Percentiles rank a stretch among this genome's conserved stretches.
These are phyloP conservation scores for Cotesia vestalis DNA, from an alignment of 1,140 invertebrate genomes.

Conservation along the genomic window DNA sequence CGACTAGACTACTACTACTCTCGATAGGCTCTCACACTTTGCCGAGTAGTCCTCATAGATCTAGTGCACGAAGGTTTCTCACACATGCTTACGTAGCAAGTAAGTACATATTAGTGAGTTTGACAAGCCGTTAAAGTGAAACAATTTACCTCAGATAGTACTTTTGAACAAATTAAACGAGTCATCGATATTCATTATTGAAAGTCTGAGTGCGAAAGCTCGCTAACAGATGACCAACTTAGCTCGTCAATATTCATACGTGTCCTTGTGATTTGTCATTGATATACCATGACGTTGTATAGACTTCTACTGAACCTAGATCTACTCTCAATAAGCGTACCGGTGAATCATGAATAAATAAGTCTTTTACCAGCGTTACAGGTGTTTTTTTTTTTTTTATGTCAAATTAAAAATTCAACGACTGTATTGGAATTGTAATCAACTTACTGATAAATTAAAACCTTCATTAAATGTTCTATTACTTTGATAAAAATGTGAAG, in stretches of 20 bases:
- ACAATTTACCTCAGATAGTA: conserved; percentile 1
- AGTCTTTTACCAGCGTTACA: background rate
- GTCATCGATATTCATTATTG: conserved; percentile 7
- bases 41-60: too few relatives aligned
- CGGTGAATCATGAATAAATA: background rate
- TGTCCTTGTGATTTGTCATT: conserved; percentile 1
- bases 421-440: too few relatives aligned
- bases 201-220: background rate
- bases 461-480: too few relatives aligned
- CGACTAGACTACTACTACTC: too few relatives aligned
- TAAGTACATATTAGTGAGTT: background rate
- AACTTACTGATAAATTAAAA: too few relatives aligned
- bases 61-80: too few relatives aligned
- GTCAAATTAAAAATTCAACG: too few relatives aligned
- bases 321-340: background rate
- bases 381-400: too few relatives aligned
- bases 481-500: too few relatives aligned
- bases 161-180: background rate
- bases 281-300: background rate
- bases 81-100: too few relatives aligned
- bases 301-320: conserved; percentile 6
- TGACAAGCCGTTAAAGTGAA: conserved; percentile 15
- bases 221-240: conserved; percentile 25
- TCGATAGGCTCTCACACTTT: too few relatives aligned
- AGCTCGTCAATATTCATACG: conserved; percentile 23